phyloP scores from a whole-genome alignment of 1,140 invertebrate genomes.

The Delia radicum region DNA sequence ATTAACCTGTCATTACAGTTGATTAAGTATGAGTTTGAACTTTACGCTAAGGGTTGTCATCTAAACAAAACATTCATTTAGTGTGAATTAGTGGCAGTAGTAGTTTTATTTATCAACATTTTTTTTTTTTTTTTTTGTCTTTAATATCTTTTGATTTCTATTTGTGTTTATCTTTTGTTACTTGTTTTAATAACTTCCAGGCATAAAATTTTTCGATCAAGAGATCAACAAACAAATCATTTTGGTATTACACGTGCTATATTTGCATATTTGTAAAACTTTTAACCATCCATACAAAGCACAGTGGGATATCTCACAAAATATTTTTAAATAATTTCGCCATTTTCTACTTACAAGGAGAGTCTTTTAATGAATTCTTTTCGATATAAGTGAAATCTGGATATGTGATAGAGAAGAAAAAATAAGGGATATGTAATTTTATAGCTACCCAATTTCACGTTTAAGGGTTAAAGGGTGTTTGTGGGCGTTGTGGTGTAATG shows the following conservation, averaged over 20 bases:
- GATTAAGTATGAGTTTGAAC: not conserved
- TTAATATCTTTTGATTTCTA: slow-evolving; percentile 6
- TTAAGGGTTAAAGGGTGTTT: too few species aligned
- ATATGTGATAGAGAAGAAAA: too few species aligned
- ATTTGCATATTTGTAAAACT: not conserved
- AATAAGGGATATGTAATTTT: too few species aligned
- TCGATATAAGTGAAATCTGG: too few species aligned
- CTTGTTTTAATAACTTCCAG: slow-evolving; percentile 14
- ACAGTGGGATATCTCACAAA: not conserved
- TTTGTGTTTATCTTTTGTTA: not conserved
- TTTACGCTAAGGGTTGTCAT: not conserved
- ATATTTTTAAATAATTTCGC: too few species aligned
- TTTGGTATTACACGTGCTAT: slow-evolving; percentile 10
- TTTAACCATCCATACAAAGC: not conserved
- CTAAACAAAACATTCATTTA: not conserved
- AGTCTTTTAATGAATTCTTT: too few species aligned
- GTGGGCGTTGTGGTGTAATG: too few species aligned
- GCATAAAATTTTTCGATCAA: slow-evolving; percentile 30
- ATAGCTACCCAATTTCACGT: too few species aligned
- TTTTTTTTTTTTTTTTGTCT: not conserved
- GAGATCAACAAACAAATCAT: slow-evolving; percentile 28
- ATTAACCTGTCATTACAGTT: slow-evolving; percentile 4
- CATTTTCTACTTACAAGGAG: too few species aligned
- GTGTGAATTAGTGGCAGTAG: not conserved
- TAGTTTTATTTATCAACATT: not conserved